Percentiles rank a stretch among this genome's conserved stretches.
phyloP scores from a whole-genome alignment of 2,113 vertebrate species.

The Chrysemys picta region DNA sequence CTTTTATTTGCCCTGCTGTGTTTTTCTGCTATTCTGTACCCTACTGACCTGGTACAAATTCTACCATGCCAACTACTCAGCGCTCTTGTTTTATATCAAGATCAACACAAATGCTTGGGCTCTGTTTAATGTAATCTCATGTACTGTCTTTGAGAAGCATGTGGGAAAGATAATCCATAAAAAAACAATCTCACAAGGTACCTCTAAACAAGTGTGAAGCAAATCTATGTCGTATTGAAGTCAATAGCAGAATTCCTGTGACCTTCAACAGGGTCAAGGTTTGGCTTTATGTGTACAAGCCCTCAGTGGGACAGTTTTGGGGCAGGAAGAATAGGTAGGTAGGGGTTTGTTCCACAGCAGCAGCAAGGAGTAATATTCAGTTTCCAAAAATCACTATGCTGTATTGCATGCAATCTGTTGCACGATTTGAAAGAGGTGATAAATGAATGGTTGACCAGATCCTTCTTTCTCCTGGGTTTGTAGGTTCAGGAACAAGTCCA shows the following conservation, averaged over 20 bases:
- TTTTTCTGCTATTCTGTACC: background rate
- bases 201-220: background rate
- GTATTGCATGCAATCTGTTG: background rate
- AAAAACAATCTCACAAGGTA: background rate
- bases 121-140: background rate
- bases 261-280: background rate
- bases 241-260: background rate
- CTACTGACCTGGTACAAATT: background rate
- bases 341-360: background rate
- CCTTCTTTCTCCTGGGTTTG: background rate
- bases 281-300: background rate
- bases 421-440: background rate
- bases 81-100: background rate
- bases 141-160: background rate
- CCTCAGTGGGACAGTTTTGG: too few relatives aligned
- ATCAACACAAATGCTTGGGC: background rate
- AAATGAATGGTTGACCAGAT: background rate
- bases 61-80: background rate
- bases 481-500: background rate
- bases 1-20: background rate
- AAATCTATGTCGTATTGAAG: background rate
- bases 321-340: background rate
- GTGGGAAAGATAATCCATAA: background rate
- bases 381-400: background rate
- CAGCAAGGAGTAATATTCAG: background rate